Evolutionary conservation across 2,888 invertebrate species (phyloP).

Genomic region (Unio delphinus): DNA sequence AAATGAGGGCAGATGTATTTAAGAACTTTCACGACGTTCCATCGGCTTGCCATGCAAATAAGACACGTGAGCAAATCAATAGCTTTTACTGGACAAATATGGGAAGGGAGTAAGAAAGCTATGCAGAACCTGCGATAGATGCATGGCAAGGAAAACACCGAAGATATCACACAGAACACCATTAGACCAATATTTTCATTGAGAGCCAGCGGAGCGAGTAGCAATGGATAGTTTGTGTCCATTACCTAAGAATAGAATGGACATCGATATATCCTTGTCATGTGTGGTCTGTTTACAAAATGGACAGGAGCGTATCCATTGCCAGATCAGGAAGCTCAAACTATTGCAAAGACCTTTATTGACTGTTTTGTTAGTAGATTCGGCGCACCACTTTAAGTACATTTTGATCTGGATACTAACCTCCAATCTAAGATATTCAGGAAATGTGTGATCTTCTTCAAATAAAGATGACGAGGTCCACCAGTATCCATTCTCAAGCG

Average conservation of each 20-base stretch:
- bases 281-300: no score
- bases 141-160: conserved; percentile 9
- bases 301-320: no score
- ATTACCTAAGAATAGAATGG: no score
- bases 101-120: conserved; percentile 2
- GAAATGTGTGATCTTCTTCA: conserved; percentile 20
- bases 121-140: conserved; percentile 9
- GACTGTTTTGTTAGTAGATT: conserved; percentile 1
- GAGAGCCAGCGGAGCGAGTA: not conserved
- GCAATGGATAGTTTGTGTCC: conserved; percentile 9
- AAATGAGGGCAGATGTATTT: no score
- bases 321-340: no score
- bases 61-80: not conserved
- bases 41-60: no score
- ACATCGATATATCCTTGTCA: conserved; percentile 22
- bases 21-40: no score
- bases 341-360: conserved; percentile 16
- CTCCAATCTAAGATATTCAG: conserved; percentile 20
- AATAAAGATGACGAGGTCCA: conserved; percentile 25
- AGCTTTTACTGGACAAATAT: conserved; percentile 7
- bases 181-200: conserved; percentile 20
- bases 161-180: conserved; percentile 7
- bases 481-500: conserved; percentile 14
- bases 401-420: conserved; percentile 28
- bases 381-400: conserved; percentile 25